Evolutionary conservation across 2,888 invertebrate genomes (phyloP).

Genomic region (Phlogophora meticulosa): DNA sequence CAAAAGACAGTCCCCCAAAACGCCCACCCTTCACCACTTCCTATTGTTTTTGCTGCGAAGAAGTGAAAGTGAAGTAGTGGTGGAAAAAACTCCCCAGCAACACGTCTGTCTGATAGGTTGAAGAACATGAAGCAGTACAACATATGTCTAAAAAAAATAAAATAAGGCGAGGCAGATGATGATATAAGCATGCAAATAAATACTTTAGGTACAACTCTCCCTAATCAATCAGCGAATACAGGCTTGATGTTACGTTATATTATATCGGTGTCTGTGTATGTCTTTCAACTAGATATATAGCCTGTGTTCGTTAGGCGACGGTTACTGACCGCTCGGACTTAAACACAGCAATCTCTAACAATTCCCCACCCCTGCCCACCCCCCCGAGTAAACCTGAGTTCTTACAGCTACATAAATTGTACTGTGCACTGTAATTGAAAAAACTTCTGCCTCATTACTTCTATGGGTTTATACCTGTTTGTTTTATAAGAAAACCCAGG

Average conservation of each 20-base stretch:
- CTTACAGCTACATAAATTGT: slow-evolving; percentile 28
- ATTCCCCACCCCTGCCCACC: neutral
- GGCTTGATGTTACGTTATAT: too few species aligned
- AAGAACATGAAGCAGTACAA: too few species aligned
- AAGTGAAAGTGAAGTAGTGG: too few species aligned
- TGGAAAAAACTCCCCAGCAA: too few species aligned
- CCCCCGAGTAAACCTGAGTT: slow-evolving; percentile 4
- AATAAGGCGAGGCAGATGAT: too few species aligned
- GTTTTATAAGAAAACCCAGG: neutral
- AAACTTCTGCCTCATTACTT: slow-evolving; percentile 8
- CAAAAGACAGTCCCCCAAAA: too few species aligned
- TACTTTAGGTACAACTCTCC: neutral
- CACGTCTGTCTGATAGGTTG: too few species aligned
- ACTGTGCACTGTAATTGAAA: slow-evolving; percentile 32
- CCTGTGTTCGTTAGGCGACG: neutral
- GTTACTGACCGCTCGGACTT: slow-evolving; percentile 28
- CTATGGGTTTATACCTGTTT: neutral
- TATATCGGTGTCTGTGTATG: neutral
- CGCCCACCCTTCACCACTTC: too few species aligned
- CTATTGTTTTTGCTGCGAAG: too few species aligned
- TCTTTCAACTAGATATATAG: neutral
- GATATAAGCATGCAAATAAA: too few species aligned
- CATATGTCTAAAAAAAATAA: too few species aligned
- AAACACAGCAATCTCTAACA: slow-evolving; percentile 1
- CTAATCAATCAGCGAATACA: too few species aligned